Base-by-base conservation (phyloP, 1,140 invertebrate species). In the Piezodorus guildinii region DNA sequence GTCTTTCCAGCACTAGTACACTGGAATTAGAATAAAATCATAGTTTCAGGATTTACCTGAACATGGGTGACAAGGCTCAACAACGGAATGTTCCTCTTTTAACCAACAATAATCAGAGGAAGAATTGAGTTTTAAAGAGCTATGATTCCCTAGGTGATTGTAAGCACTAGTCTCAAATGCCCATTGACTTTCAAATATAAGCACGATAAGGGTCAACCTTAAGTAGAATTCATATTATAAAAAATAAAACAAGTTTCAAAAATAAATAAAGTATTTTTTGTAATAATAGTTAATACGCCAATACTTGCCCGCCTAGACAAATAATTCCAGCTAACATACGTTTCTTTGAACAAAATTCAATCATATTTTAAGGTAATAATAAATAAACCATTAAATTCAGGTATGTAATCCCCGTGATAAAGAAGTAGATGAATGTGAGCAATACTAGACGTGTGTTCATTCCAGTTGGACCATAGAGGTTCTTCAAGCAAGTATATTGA, bases 41-140 rank as follows among this genome's bases (percentile, higher is more conserved):
- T 6, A 1, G 9, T 10, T 39, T 39, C 34, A 39, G 21, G 27
- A 30, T 10, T 60, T 76, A 83, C 82, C 82, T 71, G 84, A 82
- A 73, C 90, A 92, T 12, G 85, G 86, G 76, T 88, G 84, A 71
- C 88, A 90, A 73, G 87, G 84, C 65, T 81, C 80, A 17, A 88
- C 75, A 30, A 90, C 75, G 61, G 81, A 78, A 69, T 81, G 88
- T 17, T 81, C 75, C 72, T 90, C 86, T 69, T 80, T 80, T 23
- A 80, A 74, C 77, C 82, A 82, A 73, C 88, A 90, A 25, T 63
- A 63, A 39, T 67, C 62, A 64, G 65, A n/a, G 19, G 58, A 27
- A 25, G 82, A 85, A 3, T 85, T 85, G 72, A 86, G 88, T 63
- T 86, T 85, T 16, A 85, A 81, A 68, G 71, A 73, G 52, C 78